phyloP scores from a whole-genome alignment of 2,888 invertebrate genomes.

The Anoncus sp. region DNA sequence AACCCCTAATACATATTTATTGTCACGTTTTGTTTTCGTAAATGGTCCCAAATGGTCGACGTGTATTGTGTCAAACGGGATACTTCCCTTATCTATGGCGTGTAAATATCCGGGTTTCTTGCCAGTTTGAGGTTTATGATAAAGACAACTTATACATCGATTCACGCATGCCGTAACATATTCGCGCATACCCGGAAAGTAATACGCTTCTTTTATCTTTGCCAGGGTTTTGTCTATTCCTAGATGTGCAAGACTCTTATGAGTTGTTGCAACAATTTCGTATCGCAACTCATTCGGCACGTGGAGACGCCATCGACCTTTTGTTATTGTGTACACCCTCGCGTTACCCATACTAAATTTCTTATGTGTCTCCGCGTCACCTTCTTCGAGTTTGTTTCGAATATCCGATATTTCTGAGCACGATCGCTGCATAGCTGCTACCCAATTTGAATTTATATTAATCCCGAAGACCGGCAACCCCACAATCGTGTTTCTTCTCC shows the following conservation, averaged over 20 bases:
- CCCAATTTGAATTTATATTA: constrained; percentile 58
- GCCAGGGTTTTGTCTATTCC: constrained; percentile 61
- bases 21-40: constrained; percentile 33
- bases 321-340: constrained; percentile 55
- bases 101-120: constrained; percentile 57
- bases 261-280: constrained; percentile 51
- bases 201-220: constrained; percentile 58
- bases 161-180: constrained; percentile 56
- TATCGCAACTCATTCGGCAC: constrained; percentile 44
- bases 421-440: constrained; percentile 51
- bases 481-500: constrained; percentile 48
- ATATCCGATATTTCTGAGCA: constrained; percentile 51
- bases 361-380: constrained; percentile 49
- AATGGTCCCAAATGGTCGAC: constrained; percentile 61
- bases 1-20: constrained; percentile 45
- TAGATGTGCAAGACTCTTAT: constrained; percentile 54
- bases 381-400: constrained; percentile 53
- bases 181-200: constrained; percentile 64
- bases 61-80: constrained; percentile 56
- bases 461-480: constrained; percentile 61
- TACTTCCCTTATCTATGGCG: constrained; percentile 55
- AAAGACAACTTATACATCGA: constrained; percentile 62
- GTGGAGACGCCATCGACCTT: constrained; percentile 51
- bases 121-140: constrained; percentile 50
- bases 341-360: constrained; percentile 58